Evolutionary conservation across 2,888 invertebrate genomes (phyloP).

Genomic region (Melanchra persicariae): DNA sequence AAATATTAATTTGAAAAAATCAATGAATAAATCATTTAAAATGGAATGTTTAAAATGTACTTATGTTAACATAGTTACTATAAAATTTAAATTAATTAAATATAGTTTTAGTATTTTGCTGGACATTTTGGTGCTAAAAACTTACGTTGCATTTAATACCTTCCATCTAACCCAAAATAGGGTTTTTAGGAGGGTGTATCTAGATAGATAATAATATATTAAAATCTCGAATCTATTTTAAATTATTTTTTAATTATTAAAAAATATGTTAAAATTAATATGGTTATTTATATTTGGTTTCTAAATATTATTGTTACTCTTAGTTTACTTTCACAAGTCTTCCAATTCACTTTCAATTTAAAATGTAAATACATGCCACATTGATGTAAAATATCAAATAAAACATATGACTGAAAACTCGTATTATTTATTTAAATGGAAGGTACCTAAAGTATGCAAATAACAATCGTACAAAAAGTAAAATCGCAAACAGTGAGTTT

Average conservation of each 20-base stretch:
- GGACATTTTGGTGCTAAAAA: conserved; percentile 81
- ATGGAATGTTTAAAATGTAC: conserved; percentile 50
- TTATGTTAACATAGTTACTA: conserved; percentile 55
- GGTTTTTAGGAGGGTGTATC: conserved; percentile 4
- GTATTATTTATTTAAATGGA: conserved; percentile 73
- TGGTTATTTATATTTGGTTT: conserved; percentile 17
- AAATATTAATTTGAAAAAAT: neutral
- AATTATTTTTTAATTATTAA: conserved; percentile 28
- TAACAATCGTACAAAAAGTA: conserved; percentile 36
- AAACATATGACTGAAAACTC: conserved; percentile 66
- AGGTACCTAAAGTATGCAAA: conserved; percentile 63
- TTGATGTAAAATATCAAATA: conserved; percentile 65
- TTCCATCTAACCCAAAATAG: conserved; percentile 17
- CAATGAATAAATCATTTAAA: conserved; percentile 15
- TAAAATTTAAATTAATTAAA: conserved; percentile 46
- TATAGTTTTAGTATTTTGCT: conserved; percentile 68
- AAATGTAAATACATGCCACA: conserved; percentile 65
- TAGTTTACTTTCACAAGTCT: conserved; percentile 18
- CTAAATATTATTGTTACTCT: conserved; percentile 23
- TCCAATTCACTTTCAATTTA: conserved; percentile 20
- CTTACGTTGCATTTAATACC: conserved; percentile 54
- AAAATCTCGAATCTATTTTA: conserved; percentile 38
- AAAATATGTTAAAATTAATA: conserved; percentile 6
- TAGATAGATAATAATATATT: conserved; percentile 39
- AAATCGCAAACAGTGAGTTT: conserved; percentile 11